Base-by-base conservation (phyloP, 92 coral and sea anemone genomes). In the Palythoa caribaeorum region DNA sequence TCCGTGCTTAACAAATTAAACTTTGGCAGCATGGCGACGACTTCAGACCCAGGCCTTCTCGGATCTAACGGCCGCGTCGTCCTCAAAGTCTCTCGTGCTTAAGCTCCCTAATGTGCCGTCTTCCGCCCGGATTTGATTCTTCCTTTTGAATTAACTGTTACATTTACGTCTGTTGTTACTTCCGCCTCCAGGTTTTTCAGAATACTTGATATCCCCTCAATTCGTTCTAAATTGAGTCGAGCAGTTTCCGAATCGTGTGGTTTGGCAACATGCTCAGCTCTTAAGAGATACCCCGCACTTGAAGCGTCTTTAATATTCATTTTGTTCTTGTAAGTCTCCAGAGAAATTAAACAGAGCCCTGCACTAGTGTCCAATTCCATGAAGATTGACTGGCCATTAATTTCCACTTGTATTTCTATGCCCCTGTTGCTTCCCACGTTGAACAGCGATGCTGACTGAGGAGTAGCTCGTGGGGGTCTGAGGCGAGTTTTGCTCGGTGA, bases 341-440 rank as follows among this genome's bases (percentile, higher is more conserved):
- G 52, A n/a, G 88, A 88, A 70, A 88, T 74, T 44, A 91, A 76
- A 9, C 89, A 88, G 17, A 83, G 36, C 10, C 88, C 86, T 52
- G 94, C 92, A 54, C 92, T 89, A 39, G 94, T 89, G 85, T 89
- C 91, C 48, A 89, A 71, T 76, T 89, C 94, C 91, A 89, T 80
- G 39, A 66, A 53, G 19, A 91, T 65, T 62, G 83, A 53, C 53
- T 71, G 60, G 65, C 71, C 79, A 65, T 84, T 66, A 38, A 91
- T 79, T 76, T 83, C 71, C 70, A 88, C 62, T 3, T 85, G 87
- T 28, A 91, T 69, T 47, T 79, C 81, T 17, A 91, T 84, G 65
- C 87, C 92, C 71, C 87, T 53, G 16, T 54, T 75, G 83, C 73
- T 87, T 21, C 57, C 60, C 20, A 62, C 37, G 59, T 7, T 53